Evolutionary conservation across 2,113 vertebrate species (phyloP), one percentile per base, ranked within the genome.

Genomic region (Oryzias javanicus): DNA sequence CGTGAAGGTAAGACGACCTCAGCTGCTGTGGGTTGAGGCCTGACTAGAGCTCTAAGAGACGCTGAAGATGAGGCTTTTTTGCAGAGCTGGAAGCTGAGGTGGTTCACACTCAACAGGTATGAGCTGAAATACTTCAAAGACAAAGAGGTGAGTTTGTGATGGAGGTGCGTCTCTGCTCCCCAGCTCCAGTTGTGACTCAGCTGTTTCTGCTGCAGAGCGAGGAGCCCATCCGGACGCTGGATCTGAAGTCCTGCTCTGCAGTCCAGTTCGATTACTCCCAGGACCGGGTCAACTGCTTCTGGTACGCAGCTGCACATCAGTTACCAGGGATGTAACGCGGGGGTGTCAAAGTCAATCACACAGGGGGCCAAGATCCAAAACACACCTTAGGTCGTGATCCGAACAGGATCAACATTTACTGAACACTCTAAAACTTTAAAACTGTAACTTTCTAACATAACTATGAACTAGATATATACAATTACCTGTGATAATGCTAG

Each of bases 121-220:
- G 94, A 99, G 76, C 91, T 99, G 14, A 98, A 95, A 64, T 99
- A 99, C 88, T 99, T 96, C 86, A 98, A 96, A 86, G 95, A 98
- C 70, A 94, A 95, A 85, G 91, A 89, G 92, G 97, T 98, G 72
- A 94, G 93, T 87, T 55, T 4, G 12, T 12, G 2, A 1, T 35
- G 35, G 10, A 35, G 35, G 10, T 35, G 8, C 2, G 35, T 35
- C 35, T 35, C 35, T 50, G 22, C n/a, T 12, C 40, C 41, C 57
- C 40, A 35, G 24, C 8, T 16, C 17, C 22, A 29, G 16, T 6
- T 27, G 24, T 25, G 67, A 22, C 8, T 56, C 16, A 10, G 42
- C 4, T 63, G 22, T 82, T 14, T 72, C 17, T 79, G 71, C 79
- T 88, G 27, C 81, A 99, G 97, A 92, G 89, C 70, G 90, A 89